Evolutionary conservation across 2,113 vertebrate genomes (phyloP), one percentile per base, ranked within the genome.

Genomic region (Clarias magur): DNA sequence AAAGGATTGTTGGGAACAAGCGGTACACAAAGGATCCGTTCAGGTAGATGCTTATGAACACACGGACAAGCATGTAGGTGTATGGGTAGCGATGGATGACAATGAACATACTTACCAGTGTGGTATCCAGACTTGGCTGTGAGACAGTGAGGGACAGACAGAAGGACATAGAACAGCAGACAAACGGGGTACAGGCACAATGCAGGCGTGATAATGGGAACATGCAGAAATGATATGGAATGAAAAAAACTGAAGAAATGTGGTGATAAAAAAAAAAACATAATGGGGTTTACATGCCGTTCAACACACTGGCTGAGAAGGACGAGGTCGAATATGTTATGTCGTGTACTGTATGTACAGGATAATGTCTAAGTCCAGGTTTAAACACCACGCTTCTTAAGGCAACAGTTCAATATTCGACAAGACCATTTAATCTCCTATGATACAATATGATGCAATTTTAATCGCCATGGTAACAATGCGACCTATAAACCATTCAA

Each of bases 81-180:
- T 7, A 68, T 53, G 53, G 65, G 56, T 67, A 23, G 57, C 30
- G 68, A 59, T 62, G 27, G 25, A 79, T 63, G 25, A 56, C 48
- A 30, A 9, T 57, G 30, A 80, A 80, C 60, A 57, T 85, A 94
- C 95, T 95, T 91, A 95, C 95, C 73, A 2, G 93, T 93, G 83
- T 95, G 95, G 89, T 95, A 95, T 48, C 93, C 94, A 85, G 94
- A 92, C 90, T 95, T 95, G 91, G 94, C 95, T 95, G 90, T 84
- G 88, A n/a, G 30, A 81, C 83, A 89, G 59, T 85, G 82, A 83
- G 65, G 87, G 73, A 85, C 63, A 91, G 91, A 89, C 73, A 90
- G 68, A 48, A 72, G 73, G 57, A 60, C 10, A 85, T 53, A 60
- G 83, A 84, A 48, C 23, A 19, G 67, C 56, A 84, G 60, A 87